Evolutionary conservation across 1,140 invertebrate species (phyloP).

Genomic region (Mamestra configurata): DNA sequence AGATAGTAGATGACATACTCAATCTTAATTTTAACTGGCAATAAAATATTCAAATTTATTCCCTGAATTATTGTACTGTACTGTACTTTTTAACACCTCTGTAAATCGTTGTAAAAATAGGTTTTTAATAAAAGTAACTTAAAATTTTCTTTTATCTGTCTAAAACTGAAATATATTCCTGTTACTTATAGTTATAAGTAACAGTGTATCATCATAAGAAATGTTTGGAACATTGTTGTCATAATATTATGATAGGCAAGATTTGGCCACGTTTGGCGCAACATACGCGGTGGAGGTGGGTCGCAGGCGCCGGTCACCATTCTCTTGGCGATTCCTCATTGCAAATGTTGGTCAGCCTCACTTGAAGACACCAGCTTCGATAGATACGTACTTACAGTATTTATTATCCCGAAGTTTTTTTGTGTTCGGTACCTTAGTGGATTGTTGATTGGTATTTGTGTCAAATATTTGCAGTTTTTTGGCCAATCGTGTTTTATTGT

Average conservation of each 20-base stretch:
- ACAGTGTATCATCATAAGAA: neutral
- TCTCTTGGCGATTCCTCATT: conserved; percentile 8
- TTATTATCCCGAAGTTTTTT: neutral
- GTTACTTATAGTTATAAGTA: no score
- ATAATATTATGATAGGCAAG: conserved; percentile 21
- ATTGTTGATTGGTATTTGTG: conserved; percentile 9
- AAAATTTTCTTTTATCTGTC: no score
- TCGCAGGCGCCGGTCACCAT: conserved; percentile 20
- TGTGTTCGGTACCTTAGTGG: neutral
- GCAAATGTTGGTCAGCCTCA: conserved; percentile 31
- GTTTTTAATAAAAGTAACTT: no score
- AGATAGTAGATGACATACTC: no score
- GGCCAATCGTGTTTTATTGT: neutral
- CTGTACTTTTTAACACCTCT: no score
- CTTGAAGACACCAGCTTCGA: conserved; percentile 34
- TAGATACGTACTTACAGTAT: neutral
- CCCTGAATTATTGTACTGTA: no score
- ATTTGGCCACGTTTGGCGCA: neutral
- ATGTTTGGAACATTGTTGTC: conserved; percentile 13
- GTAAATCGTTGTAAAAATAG: no score
- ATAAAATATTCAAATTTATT: no score
- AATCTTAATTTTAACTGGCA: no score
- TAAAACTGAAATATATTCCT: no score
- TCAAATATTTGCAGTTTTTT: neutral
- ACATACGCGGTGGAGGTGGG: conserved; percentile 36